These are phyloP conservation scores for Microcebus griseorufus DNA, from an alignment of 2,113 vertebrate species.

Conservation along the genomic window DNA sequence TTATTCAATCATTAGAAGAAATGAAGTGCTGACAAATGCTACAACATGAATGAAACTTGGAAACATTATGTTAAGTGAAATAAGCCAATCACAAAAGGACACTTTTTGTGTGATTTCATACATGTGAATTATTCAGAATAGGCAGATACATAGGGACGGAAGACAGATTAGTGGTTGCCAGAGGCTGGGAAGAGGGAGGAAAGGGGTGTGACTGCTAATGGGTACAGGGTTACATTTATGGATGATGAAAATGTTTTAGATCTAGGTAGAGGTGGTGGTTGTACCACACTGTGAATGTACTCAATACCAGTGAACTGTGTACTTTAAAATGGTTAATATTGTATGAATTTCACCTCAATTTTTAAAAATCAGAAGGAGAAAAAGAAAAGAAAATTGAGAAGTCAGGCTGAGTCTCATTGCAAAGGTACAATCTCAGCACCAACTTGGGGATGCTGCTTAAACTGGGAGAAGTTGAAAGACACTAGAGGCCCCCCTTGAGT, in stretches of 20 bases:
- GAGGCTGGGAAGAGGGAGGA: background rate
- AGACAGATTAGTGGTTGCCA: background rate
- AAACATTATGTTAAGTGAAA: background rate
- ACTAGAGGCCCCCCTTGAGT: too few relatives aligned
- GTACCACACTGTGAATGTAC: background rate
- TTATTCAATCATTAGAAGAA: background rate
- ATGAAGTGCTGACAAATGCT: background rate
- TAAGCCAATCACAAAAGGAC: background rate
- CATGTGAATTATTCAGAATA: background rate
- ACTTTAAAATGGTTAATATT: background rate
- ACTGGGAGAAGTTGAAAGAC: background rate
- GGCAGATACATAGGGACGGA: background rate
- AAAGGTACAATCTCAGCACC: background rate
- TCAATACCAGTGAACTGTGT: background rate
- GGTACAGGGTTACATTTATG: background rate
- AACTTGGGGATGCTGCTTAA: background rate
- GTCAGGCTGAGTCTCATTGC: background rate
- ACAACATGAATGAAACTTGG: background rate
- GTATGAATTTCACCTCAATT: background rate
- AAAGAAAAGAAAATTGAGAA: background rate
- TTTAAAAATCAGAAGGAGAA: background rate
- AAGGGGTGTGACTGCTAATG: background rate
- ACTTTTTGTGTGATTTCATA: background rate
- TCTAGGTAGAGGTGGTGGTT: background rate
- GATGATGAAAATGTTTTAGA: background rate